Evolutionary conservation across 2,113 vertebrate genomes (phyloP).

Genomic region (Brienomyrus brachyistius): DNA sequence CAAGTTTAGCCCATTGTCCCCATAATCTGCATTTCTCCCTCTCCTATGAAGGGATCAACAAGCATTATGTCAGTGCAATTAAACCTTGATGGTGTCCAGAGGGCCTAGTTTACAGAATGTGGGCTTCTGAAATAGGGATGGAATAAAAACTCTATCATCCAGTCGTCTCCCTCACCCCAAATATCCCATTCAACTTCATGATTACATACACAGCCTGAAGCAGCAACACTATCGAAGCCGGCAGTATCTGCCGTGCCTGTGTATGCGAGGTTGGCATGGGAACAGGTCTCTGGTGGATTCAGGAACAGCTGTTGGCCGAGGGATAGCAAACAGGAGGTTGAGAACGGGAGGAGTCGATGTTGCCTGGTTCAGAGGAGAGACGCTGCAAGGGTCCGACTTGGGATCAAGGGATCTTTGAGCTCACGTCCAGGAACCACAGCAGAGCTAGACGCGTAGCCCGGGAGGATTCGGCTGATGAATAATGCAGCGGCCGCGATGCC

Average conservation of each 20-base stretch:
- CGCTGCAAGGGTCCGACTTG: background rate
- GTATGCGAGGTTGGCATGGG: background rate
- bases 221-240: conserved; percentile 36
- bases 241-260: background rate
- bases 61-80: conserved; percentile 14
- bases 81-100: conserved; percentile 10
- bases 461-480: conserved; percentile 9
- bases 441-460: conserved; percentile 7
- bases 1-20: background rate
- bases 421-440: background rate
- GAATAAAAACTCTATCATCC: conserved; percentile 36
- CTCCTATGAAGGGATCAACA: background rate
- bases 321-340: background rate
- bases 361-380: background rate
- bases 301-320: background rate
- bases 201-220: conserved; percentile 26
- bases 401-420: background rate
- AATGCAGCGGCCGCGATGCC: background rate
- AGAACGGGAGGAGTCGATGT: background rate
- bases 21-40: background rate
- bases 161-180: conserved; percentile 27
- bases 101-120: conserved; percentile 28
- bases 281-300: background rate
- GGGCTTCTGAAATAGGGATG: conserved; percentile 24
- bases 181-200: conserved; percentile 31